These are phyloP conservation scores for Apis laboriosa DNA, from an alignment of 1,140 invertebrate species.

Conservation along the genomic window DNA sequence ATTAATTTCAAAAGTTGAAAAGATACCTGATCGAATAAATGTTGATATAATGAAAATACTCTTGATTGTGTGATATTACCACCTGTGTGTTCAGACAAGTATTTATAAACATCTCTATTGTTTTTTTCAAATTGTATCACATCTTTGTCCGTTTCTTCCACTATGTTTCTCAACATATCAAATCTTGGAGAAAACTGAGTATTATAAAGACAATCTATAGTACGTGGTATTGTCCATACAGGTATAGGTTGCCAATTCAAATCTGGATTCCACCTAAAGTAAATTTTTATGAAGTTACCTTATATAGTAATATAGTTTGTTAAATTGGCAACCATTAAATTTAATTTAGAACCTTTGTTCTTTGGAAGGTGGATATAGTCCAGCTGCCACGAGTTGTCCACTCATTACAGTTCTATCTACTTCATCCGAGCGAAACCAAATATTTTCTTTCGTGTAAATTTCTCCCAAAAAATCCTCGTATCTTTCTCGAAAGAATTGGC, in stretches of 20 bases:
- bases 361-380: neutral
- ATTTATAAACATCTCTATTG: neutral
- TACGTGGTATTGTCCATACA: neutral
- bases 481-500: conserved; percentile 10
- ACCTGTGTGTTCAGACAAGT: conserved; percentile 6
- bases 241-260: conserved; percentile 45
- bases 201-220: neutral
- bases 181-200: neutral
- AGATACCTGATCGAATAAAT: conserved; percentile 13
- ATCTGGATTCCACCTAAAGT: conserved; percentile 16
- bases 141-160: neutral
- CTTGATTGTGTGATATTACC: conserved; percentile 3
- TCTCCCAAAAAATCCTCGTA: conserved; percentile 2
- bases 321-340: neutral
- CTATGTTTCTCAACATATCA: neutral
- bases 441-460: neutral
- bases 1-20: neutral
- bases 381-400: conserved; percentile 27
- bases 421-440: conserved; percentile 3
- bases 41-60: neutral
- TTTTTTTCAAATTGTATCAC: neutral
- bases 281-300: neutral
- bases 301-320: neutral
- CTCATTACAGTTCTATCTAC: conserved; percentile 21
- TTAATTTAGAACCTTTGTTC: conserved; percentile 4